Evolutionary conservation across 2,888 invertebrate species (phyloP).

Genomic region (Mantis religiosa): DNA sequence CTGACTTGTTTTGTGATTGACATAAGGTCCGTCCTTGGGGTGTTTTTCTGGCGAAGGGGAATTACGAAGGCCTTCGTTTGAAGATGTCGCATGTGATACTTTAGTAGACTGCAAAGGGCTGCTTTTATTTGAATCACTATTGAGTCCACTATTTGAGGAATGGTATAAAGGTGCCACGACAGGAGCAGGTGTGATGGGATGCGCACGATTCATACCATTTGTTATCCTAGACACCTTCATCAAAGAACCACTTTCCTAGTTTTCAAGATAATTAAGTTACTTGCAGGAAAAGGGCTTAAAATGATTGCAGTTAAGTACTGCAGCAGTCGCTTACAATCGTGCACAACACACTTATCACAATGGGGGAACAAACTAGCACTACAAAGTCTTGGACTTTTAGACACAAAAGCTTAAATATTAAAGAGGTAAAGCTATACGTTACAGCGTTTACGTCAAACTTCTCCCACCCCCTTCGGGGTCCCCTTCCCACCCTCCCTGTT

Average conservation of each 20-base stretch:
- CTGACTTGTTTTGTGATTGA: background rate
- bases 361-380: background rate
- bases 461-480: background rate
- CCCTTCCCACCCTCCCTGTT: background rate
- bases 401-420: background rate
- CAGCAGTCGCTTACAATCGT: background rate
- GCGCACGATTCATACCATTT: slow-evolving; percentile 3
- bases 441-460: background rate
- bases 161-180: slow-evolving; percentile 13
- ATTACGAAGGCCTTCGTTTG: background rate
- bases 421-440: background rate
- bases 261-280: background rate
- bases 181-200: slow-evolving; percentile 11
- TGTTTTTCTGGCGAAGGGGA: background rate
- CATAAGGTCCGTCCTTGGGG: background rate
- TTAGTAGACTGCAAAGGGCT: background rate
- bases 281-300: background rate
- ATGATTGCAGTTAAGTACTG: background rate
- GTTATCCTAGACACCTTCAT: background rate
- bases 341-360: background rate
- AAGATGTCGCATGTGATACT: background rate
- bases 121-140: slow-evolving; percentile 15
- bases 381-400: background rate
- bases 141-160: background rate
- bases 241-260: background rate